Percentiles rank a stretch among this genome's conserved stretches.
Evolutionary conservation across 2,888 invertebrate genomes (phyloP).

Genomic region (Hemithea aestivaria): DNA sequence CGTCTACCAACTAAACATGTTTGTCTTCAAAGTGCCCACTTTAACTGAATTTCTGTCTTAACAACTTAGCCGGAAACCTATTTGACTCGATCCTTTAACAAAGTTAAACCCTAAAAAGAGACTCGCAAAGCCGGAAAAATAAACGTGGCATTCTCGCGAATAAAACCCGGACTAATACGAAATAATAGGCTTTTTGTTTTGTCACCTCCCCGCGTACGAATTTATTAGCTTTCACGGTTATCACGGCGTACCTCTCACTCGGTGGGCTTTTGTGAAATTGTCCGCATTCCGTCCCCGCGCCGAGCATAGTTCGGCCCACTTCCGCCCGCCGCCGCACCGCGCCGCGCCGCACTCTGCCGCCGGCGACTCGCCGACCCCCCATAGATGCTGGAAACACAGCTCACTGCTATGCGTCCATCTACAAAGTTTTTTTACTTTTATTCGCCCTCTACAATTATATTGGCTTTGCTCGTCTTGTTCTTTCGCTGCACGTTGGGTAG

Average conservation of each 20-base stretch:
- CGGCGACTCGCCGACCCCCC: slow-evolving; percentile 44
- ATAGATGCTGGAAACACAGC: slow-evolving; percentile 55
- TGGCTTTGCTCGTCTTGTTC: slow-evolving; percentile 34
- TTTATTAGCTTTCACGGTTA: slow-evolving; percentile 69
- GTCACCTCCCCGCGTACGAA: slow-evolving; percentile 55
- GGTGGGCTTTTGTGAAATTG: slow-evolving; percentile 65
- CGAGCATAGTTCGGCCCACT: slow-evolving; percentile 57
- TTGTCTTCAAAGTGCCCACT: slow-evolving; percentile 49
- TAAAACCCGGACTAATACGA: slow-evolving; percentile 30
- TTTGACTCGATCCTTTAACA: slow-evolving; percentile 22
- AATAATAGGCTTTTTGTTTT: slow-evolving; percentile 56
- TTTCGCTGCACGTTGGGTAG: slow-evolving; percentile 23
- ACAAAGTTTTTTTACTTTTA: slow-evolving; percentile 38
- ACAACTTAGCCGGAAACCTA: slow-evolving; percentile 18
- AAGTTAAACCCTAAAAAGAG: slow-evolving; percentile 21
- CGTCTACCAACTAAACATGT: slow-evolving; percentile 54
- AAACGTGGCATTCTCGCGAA: slow-evolving; percentile 25
- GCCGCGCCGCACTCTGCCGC: slow-evolving; percentile 32
- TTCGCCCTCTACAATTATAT: slow-evolving; percentile 39
- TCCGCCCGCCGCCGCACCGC: slow-evolving; percentile 48
- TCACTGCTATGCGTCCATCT: slow-evolving; percentile 44
- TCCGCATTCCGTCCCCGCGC: slow-evolving; percentile 58
- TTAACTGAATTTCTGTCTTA: slow-evolving; percentile 13
- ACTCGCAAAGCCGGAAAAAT: slow-evolving; percentile 23
- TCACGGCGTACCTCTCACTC: slow-evolving; percentile 65